Base-by-base conservation (phyloP, 2,888 invertebrate genomes). In the Lasioglossum figueresi region DNA sequence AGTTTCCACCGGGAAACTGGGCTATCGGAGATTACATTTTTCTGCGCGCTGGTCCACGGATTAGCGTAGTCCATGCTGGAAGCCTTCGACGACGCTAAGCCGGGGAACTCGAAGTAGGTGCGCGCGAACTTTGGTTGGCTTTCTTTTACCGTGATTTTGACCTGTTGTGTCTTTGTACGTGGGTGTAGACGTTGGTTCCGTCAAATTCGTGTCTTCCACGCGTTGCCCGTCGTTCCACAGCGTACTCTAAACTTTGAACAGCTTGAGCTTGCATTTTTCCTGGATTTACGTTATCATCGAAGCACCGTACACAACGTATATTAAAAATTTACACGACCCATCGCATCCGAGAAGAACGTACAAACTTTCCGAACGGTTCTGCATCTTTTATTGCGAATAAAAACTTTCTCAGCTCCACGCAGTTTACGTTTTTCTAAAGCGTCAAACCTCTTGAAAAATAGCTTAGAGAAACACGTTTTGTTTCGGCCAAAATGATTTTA, bases 21-120 rank as follows among this genome's bases (percentile, higher is more conserved):
- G 74, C 52, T 74, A 52, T 74, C 37, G 68, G 68, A 37, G 37
- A 68, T 68, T 68, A 68, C 68, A 37, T 37, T 68, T 37, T 68
- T 68, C 68, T 23, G 68, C 16, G 37, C 37, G 10, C 19, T 8
- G n/a, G n/a, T 12, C 34, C 34, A 8, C 68, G 37, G 68, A 40
- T 68, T 68, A 37, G 68, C 37, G 68, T 19, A 37, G 37, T 37
- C 37, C 34, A 68, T 10, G 34, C 23, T 10, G 4, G 68, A 10
- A 68, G 10, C 68, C 23, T 37, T n/a, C n/a, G 68, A 4, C 37
- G 37, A 19, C n/a, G 37, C 12, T 68, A 68, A 68, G 37, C 68
- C 23, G 23, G 34, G 37, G 37, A 40, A 68, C 27, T 31, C 59
- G 59, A 31, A 63, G 59, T 27, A 31, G 23, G 23, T 52, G 52